Evolutionary conservation across 2,888 invertebrate genomes (phyloP), one percentile per base, ranked within the genome.

Genomic region (Chrysolina americana): DNA sequence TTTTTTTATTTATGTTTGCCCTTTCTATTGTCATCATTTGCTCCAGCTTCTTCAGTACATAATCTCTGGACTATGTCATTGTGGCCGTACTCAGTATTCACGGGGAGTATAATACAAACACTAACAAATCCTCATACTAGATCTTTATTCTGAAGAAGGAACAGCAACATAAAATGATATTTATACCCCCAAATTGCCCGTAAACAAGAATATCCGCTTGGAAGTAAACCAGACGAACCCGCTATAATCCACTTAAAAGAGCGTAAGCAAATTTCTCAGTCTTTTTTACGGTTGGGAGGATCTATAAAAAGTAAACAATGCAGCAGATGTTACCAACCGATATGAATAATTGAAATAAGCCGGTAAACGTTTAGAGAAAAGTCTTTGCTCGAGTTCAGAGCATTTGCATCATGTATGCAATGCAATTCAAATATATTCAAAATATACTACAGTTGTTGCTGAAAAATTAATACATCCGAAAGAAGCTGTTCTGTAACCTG

Each of bases 221-320:
- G 10, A 59, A 28, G 28, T 59, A 59, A 15, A 59, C 59, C 36
- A 23, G 59, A 59, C 59, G 36, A 59, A 59, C 59, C 59, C 50
- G 17, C 28, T n/a, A 59, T 59, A 59, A 59, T 59, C 59, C 59
- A 59, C 59, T 59, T 59, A 59, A 56, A 56, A 59, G 59, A n/a
- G n/a, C 59, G 28, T 59, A 59, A 59, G 59, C 59, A 59, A 59
- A 59, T 59, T 59, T 17, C 36, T 28, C n/a, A 23, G 28, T 23
- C 59, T 59, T 59, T 59, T 59, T 36, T 36, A 59, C 59, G 36
- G 59, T 59, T 23, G 59, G n/a, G 36, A 36, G 59, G 36, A 15
- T 59, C 59, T n/a, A 59, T 59, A 59, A 59, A 59, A 59, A 59
- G 28, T 59, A 36, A 59, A 59, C 59, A 36, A 59, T 59, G 59